Conservation (phyloP, 2,888 invertebrate genomes). For the Synergus umbraculus region DNA sequence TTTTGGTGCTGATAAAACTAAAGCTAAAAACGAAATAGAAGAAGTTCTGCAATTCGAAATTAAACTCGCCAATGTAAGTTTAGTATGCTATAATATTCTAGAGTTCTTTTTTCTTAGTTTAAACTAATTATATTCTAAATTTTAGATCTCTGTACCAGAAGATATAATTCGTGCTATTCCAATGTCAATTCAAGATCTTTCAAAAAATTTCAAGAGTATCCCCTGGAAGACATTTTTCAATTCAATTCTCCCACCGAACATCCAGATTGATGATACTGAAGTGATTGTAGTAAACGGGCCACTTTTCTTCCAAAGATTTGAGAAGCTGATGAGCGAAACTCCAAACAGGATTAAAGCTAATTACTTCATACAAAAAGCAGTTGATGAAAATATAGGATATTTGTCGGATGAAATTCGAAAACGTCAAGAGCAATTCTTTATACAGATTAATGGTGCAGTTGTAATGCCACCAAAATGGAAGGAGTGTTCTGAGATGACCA, state of each 20-base stretch:
- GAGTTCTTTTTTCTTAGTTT: slow-evolving; percentile 29
- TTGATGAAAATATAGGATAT: slow-evolving; percentile 73
- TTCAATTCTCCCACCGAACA: slow-evolving; percentile 84
- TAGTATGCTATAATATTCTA: background rate
- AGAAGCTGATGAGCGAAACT: background rate
- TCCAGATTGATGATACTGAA: slow-evolving; percentile 84
- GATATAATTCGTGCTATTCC: slow-evolving; percentile 86
- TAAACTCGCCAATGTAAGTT: slow-evolving; percentile 91
- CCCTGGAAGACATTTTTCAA: slow-evolving; percentile 93
- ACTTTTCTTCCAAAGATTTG: slow-evolving; percentile 38
- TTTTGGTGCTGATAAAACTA: slow-evolving; percentile 87
- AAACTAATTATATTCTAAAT: background rate
- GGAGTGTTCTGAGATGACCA: slow-evolving; percentile 90
- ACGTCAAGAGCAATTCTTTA: slow-evolving; percentile 84
- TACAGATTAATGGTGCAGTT: slow-evolving; percentile 72
- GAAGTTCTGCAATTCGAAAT: slow-evolving; percentile 94
- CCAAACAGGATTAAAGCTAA: background rate
- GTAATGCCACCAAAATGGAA: slow-evolving; percentile 87
- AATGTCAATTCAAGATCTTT: slow-evolving; percentile 89
- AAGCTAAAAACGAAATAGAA: slow-evolving; percentile 85
- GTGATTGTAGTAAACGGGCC: slow-evolving; percentile 90
- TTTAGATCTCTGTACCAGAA: slow-evolving; percentile 61
- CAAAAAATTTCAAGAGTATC: slow-evolving; percentile 86
- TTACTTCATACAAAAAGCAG: background rate
- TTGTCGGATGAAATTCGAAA: slow-evolving; percentile 87